These are phyloP conservation scores for Crepidodera aurea DNA, from an alignment of 2,888 invertebrate genomes.

Conservation along the genomic window DNA sequence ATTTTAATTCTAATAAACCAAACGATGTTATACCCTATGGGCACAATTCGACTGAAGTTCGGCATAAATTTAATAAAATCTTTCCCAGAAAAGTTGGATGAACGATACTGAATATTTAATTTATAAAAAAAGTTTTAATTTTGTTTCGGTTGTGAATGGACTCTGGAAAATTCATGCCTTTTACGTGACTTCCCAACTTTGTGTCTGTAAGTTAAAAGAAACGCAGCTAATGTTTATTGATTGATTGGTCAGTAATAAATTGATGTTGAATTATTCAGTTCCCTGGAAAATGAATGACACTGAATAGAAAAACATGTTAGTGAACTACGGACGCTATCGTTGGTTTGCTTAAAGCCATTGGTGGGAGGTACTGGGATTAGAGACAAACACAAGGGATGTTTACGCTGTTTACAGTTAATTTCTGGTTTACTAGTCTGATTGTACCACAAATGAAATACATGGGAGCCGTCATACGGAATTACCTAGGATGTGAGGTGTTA, in stretches of 20 bases:
- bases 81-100: conserved; percentile 30
- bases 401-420: too few relatives aligned
- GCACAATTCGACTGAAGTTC: too few relatives aligned
- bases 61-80: conserved; percentile 40
- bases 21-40: too few relatives aligned
- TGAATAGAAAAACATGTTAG: neutral
- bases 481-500: too few relatives aligned
- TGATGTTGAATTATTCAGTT: neutral
- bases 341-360: too few relatives aligned
- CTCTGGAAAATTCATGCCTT: conserved; percentile 17
- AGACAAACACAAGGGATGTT: too few relatives aligned
- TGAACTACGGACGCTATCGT: too few relatives aligned
- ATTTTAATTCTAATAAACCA: too few relatives aligned
- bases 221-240: conserved; percentile 5
- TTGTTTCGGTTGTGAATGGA: conserved; percentile 30
- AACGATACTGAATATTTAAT: conserved; percentile 37
- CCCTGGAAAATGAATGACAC: neutral
- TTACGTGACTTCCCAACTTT: conserved; percentile 16
- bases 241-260: conserved; percentile 5
- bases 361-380: too few relatives aligned
- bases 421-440: too few relatives aligned
- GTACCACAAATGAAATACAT: too few relatives aligned
- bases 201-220: neutral
- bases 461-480: too few relatives aligned
- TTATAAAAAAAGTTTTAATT: conserved; percentile 35